phyloP scores from a whole-genome alignment of 2,888 invertebrate genomes.

The Schizaphis graminum region DNA sequence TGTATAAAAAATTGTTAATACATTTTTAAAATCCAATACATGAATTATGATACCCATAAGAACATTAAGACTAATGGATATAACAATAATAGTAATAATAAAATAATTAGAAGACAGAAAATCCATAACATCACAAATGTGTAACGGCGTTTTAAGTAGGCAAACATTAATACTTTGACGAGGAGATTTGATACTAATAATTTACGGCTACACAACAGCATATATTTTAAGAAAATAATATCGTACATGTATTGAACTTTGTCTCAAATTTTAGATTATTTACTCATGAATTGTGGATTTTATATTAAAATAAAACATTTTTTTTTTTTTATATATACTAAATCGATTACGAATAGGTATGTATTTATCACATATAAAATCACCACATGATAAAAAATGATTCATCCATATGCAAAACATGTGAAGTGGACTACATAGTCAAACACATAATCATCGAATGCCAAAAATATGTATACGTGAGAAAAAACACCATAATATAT shows the following conservation, averaged over 20 bases:
- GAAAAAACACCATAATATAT: too few species aligned
- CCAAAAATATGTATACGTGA: too few species aligned
- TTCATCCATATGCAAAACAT: too few species aligned
- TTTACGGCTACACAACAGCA: not conserved
- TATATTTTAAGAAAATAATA: not conserved
- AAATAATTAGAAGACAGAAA: not conserved
- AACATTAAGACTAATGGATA: not conserved
- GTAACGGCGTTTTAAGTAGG: not conserved
- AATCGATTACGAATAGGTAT: too few species aligned
- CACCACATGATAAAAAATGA: too few species aligned
- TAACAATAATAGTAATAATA: not conserved
- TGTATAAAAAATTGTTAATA: not conserved
- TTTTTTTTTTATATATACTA: not conserved
- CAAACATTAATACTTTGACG: not conserved
- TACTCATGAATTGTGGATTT: not conserved
- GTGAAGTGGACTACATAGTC: too few species aligned
- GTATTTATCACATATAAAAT: too few species aligned
- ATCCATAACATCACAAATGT: not conserved
- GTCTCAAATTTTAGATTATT: not conserved
- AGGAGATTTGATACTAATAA: not conserved
- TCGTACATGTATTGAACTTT: not conserved
- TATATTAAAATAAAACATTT: not conserved
- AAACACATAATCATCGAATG: too few species aligned
- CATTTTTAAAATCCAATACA: not conserved
- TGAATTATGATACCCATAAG: not conserved